These are phyloP conservation scores for Argyra leucocephala DNA, from an alignment of 2,888 invertebrate species.

Conservation along the genomic window DNA sequence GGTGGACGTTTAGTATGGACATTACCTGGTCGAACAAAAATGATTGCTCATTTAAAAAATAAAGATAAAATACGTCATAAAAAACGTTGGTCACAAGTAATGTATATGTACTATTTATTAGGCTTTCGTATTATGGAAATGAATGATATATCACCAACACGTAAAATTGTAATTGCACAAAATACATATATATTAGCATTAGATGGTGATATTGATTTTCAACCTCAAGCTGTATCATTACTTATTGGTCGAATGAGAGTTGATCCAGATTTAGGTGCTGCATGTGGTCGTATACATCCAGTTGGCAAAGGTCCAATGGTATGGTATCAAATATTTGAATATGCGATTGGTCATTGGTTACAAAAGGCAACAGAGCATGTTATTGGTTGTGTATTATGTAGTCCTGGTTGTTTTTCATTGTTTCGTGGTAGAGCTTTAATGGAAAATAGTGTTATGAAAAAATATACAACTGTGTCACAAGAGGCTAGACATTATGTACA, in stretches of 20 bases:
- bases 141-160: constrained; percentile 35
- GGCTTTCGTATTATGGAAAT: constrained; percentile 69
- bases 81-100: constrained; percentile 90
- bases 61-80: constrained; percentile 78
- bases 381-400: constrained; percentile 81
- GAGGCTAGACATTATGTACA: constrained; percentile 81
- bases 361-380: constrained; percentile 87
- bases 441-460: constrained; percentile 83
- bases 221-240: constrained; percentile 65
- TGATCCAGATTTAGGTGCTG: constrained; percentile 69
- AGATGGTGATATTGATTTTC: constrained; percentile 85
- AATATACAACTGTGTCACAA: constrained; percentile 68
- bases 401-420: constrained; percentile 85
- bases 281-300: constrained; percentile 84
- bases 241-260: constrained; percentile 81
- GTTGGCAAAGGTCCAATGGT: constrained; percentile 73
- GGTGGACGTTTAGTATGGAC: constrained; percentile 78
- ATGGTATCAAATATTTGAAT: constrained; percentile 83
- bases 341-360: constrained; percentile 86
- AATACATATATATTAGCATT: constrained; percentile 76
- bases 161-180: constrained; percentile 59
- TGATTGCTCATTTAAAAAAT: constrained; percentile 83
- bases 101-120: constrained; percentile 89
- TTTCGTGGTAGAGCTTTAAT: constrained; percentile 81
- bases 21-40: constrained; percentile 72